A percentile compares a stretch with the other conserved stretches of the same genome.
Conservation (phyloP, 1,140 invertebrate species). For the Papilio xuthus region DNA sequence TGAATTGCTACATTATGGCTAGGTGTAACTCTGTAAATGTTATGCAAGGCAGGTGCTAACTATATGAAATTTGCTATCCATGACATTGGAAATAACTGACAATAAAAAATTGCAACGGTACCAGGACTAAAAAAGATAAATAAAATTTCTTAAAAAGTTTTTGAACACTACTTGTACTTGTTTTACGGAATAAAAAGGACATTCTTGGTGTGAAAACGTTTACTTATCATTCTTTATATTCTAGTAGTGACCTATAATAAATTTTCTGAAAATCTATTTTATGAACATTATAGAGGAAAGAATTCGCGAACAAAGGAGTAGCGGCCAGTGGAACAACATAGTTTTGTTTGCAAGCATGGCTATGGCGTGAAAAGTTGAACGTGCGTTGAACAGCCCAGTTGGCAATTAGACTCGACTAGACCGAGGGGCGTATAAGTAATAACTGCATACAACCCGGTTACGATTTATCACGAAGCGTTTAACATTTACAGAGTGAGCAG, state of each 20-base stretch:
- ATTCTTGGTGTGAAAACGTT: neutral
- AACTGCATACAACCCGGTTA: neutral
- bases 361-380: conserved; percentile 8
- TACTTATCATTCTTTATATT: neutral
- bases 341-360: neutral
- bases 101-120: too few relatives aligned
- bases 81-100: too few relatives aligned
- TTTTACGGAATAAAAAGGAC: too few relatives aligned
- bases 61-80: too few relatives aligned
- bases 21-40: too few relatives aligned
- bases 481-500: neutral
- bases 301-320: neutral
- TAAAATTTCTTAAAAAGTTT: too few relatives aligned
- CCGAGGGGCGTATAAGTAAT: neutral
- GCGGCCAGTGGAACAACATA: neutral
- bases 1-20: too few relatives aligned
- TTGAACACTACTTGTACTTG: too few relatives aligned
- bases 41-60: too few relatives aligned
- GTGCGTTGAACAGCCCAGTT: neutral
- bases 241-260: neutral
- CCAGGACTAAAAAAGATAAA: too few relatives aligned
- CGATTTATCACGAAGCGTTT: neutral
- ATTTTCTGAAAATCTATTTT: neutral
- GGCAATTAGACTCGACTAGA: neutral
- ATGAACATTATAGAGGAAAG: neutral